phyloP scores from a whole-genome alignment of 2,888 invertebrate species.

The Antheraea assamensis region DNA sequence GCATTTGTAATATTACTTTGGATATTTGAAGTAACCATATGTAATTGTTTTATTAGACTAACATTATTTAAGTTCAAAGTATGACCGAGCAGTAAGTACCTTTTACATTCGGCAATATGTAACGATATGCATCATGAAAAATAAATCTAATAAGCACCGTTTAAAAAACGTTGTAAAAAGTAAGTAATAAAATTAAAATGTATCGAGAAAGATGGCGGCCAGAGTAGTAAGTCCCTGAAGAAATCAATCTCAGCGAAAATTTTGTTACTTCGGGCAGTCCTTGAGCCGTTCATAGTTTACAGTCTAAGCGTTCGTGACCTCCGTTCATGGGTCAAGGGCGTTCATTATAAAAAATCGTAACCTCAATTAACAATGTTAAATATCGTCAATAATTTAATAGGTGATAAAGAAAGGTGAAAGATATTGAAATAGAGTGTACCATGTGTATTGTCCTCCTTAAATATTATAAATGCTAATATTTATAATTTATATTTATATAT shows the following conservation, averaged over 20 bases:
- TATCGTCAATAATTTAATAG: no score
- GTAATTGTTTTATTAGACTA: background rate
- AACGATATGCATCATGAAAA: background rate
- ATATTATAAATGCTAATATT: no score
- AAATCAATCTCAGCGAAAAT: conserved; percentile 37
- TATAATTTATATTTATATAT: no score
- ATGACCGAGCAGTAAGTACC: background rate
- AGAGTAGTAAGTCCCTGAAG: conserved; percentile 30
- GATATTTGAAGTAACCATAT: no score
- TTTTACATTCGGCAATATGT: background rate
- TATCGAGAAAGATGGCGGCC: conserved; percentile 9
- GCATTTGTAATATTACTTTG: no score
- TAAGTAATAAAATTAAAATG: conserved; percentile 22
- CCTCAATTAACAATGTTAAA: no score
- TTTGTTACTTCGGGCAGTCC: conserved; percentile 28
- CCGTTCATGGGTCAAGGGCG: conserved; percentile 20
- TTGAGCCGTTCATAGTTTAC: conserved; percentile 32
- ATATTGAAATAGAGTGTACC: no score
- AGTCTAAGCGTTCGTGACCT: conserved; percentile 18
- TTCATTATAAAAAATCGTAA: background rate
- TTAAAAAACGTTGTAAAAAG: background rate
- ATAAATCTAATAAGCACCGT: background rate
- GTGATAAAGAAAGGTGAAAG: no score
- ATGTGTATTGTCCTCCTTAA: no score
- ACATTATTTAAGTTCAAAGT: background rate